Base-by-base conservation (phyloP, 2,113 vertebrate species). In the Heterotilapia buettikoferi region DNA sequence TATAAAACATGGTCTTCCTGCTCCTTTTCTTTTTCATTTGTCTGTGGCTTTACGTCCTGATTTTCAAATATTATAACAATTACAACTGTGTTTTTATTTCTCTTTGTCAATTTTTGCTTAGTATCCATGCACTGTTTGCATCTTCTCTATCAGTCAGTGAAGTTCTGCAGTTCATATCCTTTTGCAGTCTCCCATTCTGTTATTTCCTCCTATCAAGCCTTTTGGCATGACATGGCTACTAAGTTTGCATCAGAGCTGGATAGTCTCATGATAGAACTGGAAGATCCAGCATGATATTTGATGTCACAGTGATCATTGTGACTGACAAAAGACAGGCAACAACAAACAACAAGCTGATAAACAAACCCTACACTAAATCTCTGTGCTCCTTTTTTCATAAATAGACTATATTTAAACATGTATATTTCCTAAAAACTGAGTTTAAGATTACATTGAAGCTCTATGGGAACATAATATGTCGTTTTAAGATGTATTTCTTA, bases 191-290 rank as follows among this genome's bases (percentile, higher is more conserved):
- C 43, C 71, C 16, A 6, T 78, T 78, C 16, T 31, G 16, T 50
- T 31, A 50, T 50, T 31, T 31, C 26, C 18, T 31, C 45, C 21
- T 38, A 24, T 24, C 45, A 78, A 31, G 16, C 45, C 26, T 50
- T 50, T 78, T 78, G 40, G 21, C 36, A 73, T n/a, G 45, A 31
- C 24, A n/a, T 8, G 24, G 43, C 16, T 76, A 12, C 43, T 76
- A 16, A 76, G 24, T 50, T 78, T 78, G 71, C 71, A 78, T 78
- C 71, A 78, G 24, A 78, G 71, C 24, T 78, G 71, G 24, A 78
- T 50, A 50, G 71, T 78, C 71, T 78, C 26, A 29, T 78, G 71
- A 50, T 50, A 50, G 26, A 50, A 50, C 43, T 78, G 71, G 10
- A 0, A 31, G 16, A 5, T 31, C 24, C 71, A 78, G 24, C 24